Conservation (phyloP, 1,140 invertebrate genomes). For the Pogonomyrmex californicus region DNA sequence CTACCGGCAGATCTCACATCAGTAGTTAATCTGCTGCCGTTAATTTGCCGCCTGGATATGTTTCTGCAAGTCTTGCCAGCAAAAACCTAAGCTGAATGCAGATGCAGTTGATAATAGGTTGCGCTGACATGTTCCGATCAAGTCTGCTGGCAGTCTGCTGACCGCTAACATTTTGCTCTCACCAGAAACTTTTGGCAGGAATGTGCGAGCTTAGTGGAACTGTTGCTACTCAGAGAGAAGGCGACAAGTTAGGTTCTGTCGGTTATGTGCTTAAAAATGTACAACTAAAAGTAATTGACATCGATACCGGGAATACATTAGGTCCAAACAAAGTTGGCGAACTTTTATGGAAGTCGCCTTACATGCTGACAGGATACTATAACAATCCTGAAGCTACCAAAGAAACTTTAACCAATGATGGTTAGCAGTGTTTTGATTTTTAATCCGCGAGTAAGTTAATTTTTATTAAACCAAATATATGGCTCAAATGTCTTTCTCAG, state of each 20-base stretch:
- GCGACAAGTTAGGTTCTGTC: constrained; percentile 71
- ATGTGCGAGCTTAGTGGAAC: constrained; percentile 73
- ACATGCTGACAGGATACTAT: constrained; percentile 85
- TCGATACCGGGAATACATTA: constrained; percentile 78
- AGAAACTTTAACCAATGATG: constrained; percentile 86
- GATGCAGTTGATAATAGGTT: too few relatives aligned
- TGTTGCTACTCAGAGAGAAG: constrained; percentile 21
- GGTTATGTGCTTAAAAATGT: constrained; percentile 74
- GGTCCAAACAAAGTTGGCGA: constrained; percentile 85
- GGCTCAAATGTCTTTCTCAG: constrained; percentile 35
- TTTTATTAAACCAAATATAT: background rate
- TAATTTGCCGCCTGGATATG: too few relatives aligned
- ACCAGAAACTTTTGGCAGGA: constrained; percentile 51
- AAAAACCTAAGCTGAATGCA: too few relatives aligned
- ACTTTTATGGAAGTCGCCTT: constrained; percentile 83
- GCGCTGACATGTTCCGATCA: too few relatives aligned
- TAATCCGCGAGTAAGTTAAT: background rate
- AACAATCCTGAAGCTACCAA: constrained; percentile 87
- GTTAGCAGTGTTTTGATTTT: constrained; percentile 69
- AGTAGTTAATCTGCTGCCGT: too few relatives aligned
- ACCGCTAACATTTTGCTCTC: too few relatives aligned
- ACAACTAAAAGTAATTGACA: constrained; percentile 81
- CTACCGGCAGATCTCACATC: too few relatives aligned
- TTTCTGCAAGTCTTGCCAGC: too few relatives aligned
- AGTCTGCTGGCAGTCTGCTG: too few relatives aligned